Percentiles rank a stretch among this genome's conserved stretches.
Conservation (phyloP, 37 sponge, comb jelly and placozoan genomes). For the Crambe crambe region DNA sequence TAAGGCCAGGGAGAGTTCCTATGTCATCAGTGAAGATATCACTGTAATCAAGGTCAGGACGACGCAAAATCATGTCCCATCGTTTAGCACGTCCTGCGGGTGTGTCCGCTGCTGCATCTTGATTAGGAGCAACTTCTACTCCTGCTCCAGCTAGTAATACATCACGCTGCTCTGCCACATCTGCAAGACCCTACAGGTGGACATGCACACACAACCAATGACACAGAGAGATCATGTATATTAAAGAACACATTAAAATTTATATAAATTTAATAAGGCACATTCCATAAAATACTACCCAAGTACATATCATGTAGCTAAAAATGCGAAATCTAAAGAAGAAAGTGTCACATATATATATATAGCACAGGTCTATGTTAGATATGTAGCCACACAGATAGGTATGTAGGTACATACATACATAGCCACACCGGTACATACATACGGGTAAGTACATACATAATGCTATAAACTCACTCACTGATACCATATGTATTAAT, state of each 20-base stretch:
- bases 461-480: no score
- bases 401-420: background rate
- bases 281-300: no score
- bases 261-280: no score
- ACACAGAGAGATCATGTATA: no score
- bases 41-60: conserved; percentile 90
- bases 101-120: background rate
- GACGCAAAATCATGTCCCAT: conserved; percentile 76
- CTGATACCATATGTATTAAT: no score
- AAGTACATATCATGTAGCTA: no score
- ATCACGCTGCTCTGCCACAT: conserved; percentile 57
- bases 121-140: conserved; percentile 2
- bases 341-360: no score
- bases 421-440: background rate
- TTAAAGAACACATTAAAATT: no score
- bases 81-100: conserved; percentile 25
- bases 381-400: background rate
- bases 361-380: background rate
- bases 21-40: conserved; percentile 82
- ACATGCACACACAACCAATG: no score
- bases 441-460: background rate
- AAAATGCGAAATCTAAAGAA: no score
- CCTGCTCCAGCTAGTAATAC: conserved; percentile 38
- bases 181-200: conserved; percentile 45
- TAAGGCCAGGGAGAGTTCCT: conserved; percentile 75